Conservation (phyloP, 2,797 vertebrate species). For the Triplophysa yarkandensis region DNA sequence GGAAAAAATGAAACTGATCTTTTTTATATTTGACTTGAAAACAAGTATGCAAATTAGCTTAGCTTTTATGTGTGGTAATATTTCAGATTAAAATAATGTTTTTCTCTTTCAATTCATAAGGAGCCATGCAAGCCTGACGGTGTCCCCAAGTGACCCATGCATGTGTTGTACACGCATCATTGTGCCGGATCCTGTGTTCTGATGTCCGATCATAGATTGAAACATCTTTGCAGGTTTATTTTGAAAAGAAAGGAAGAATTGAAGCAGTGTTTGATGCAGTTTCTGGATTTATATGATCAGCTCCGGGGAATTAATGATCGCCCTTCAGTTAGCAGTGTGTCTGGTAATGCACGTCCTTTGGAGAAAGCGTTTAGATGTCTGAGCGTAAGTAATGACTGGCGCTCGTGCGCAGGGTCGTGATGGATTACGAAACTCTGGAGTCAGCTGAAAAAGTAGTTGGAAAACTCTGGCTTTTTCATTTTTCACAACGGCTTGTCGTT, state of each 20-base stretch:
- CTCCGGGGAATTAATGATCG: constrained; percentile 54
- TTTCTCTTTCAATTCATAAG: no score
- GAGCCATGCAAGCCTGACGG: not conserved
- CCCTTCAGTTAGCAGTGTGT: constrained; percentile 51
- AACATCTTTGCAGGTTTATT: constrained; percentile 5
- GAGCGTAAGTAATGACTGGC: constrained; percentile 52
- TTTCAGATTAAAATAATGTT: no score
- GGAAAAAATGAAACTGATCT: no score
- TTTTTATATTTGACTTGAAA: no score
- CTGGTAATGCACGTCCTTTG: constrained; percentile 50
- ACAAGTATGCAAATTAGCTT: no score
- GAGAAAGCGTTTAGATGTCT: constrained; percentile 57
- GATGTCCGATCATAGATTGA: constrained; percentile 33
- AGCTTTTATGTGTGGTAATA: no score
- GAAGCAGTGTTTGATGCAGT: constrained; percentile 37
- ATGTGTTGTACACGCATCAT: constrained; percentile 23
- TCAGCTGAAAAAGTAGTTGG: constrained; percentile 54
- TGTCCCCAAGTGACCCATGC: not conserved
- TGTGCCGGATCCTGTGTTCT: constrained; percentile 30
- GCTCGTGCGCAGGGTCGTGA: constrained; percentile 14
- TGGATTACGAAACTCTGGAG: constrained; percentile 47
- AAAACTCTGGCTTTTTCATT: constrained; percentile 32
- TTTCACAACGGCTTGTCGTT: constrained; percentile 42
- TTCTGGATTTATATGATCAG: constrained; percentile 37
- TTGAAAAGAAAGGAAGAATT: constrained; percentile 34